Conservation (phyloP, 2,888 invertebrate genomes). For the Hedychridium roseum region DNA sequence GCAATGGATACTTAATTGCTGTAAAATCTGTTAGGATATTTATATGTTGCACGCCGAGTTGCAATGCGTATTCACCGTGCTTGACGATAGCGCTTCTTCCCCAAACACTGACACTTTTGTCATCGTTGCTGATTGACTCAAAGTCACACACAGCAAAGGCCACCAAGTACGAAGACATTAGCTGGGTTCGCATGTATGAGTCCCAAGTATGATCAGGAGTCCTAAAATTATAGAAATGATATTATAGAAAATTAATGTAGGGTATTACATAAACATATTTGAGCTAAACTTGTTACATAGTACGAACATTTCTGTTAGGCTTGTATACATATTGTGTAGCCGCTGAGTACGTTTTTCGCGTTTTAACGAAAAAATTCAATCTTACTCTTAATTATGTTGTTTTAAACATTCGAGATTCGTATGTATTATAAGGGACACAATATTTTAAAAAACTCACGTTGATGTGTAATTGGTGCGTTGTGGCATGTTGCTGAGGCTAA, state of each 20-base stretch:
- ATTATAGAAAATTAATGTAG: too few species aligned
- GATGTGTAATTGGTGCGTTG: too few species aligned
- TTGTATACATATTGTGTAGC: too few species aligned
- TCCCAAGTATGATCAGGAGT: conserved; percentile 52
- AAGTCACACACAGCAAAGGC: conserved; percentile 78
- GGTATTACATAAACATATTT: too few species aligned
- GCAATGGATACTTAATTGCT: conserved; percentile 72
- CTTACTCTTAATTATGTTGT: too few species aligned
- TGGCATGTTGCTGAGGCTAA: conserved; percentile 49
- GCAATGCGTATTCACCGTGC: conserved; percentile 50
- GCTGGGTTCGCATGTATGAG: conserved; percentile 75
- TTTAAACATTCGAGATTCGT: too few species aligned
- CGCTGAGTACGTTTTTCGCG: too few species aligned
- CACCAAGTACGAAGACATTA: conserved; percentile 87
- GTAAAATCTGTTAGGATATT: conserved; percentile 67
- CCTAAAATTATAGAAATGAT: conserved; percentile 11
- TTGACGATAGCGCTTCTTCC: conserved; percentile 38
- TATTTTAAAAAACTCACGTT: too few species aligned
- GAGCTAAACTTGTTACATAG: too few species aligned
- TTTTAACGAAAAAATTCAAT: too few species aligned
- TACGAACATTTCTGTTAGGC: too few species aligned
- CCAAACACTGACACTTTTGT: conserved; percentile 53
- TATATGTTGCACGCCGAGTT: conserved; percentile 59
- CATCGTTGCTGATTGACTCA: conserved; percentile 57
- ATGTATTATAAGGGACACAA: too few species aligned